Evolutionary conservation across 2,888 invertebrate species (phyloP).

Genomic region (Autographa pulchrina): DNA sequence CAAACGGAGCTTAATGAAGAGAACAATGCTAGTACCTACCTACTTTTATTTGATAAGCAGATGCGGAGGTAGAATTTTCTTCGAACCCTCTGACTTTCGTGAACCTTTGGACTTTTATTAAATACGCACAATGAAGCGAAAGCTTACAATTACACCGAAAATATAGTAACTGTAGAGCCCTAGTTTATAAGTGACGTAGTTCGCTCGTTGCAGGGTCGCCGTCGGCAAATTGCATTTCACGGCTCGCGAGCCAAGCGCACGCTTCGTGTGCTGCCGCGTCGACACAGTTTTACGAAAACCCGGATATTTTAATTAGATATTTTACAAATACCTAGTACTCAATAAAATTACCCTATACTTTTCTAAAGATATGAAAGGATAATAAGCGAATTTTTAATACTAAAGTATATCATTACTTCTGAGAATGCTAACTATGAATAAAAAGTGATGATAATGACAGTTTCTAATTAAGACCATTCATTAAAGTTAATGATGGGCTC

Average conservation of each 20-base stretch:
- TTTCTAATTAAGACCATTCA: background rate
- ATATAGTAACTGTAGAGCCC: slow-evolving; percentile 17
- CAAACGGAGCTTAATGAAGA: too few relatives aligned
- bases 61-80: too few relatives aligned
- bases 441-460: background rate
- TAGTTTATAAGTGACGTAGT: slow-evolving; percentile 53
- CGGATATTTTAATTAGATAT: slow-evolving; percentile 38
- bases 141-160: slow-evolving; percentile 18
- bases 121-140: slow-evolving; percentile 6
- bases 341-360: background rate
- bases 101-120: background rate
- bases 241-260: slow-evolving; percentile 61
- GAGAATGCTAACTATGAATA: background rate
- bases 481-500: slow-evolving; percentile 1
- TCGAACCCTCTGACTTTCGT: too few relatives aligned
- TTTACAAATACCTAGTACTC: slow-evolving; percentile 15
- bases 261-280: slow-evolving; percentile 32
- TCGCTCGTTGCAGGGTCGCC: slow-evolving; percentile 67
- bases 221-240: slow-evolving; percentile 80
- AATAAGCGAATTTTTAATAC: background rate
- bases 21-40: too few relatives aligned
- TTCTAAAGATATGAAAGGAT: background rate
- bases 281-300: slow-evolving; percentile 40
- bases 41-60: too few relatives aligned
- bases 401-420: background rate